Conservation (phyloP, 2,113 vertebrate genomes). For the Upupa epops region DNA sequence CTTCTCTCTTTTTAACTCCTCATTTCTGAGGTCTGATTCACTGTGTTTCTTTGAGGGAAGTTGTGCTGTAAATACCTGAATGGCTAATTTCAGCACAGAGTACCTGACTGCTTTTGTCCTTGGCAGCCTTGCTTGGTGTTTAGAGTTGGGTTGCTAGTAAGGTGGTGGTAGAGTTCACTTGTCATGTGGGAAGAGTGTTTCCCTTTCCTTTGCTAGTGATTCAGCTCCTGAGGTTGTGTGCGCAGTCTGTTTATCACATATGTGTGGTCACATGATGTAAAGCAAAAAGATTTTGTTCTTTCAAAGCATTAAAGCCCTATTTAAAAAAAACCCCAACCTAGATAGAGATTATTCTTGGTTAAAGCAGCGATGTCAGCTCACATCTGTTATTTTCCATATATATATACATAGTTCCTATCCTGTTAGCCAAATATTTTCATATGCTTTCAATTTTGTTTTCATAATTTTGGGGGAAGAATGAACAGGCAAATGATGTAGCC, state of each 20-base stretch:
- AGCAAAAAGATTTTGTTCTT: background rate
- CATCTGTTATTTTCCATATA: slow-evolving; percentile 29
- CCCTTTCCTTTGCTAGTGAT: background rate
- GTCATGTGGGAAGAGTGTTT: background rate
- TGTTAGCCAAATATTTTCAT: slow-evolving; percentile 32
- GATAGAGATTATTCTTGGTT: background rate
- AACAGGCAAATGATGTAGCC: background rate
- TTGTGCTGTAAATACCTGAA: background rate
- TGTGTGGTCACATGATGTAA: background rate
- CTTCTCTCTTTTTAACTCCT: background rate
- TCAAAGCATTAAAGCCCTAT: accelerated
- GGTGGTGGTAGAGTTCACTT: accelerated
- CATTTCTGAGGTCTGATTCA: background rate
- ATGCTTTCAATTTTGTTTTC: slow-evolving; percentile 45
- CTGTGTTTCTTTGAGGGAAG: background rate
- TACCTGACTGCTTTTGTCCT: background rate
- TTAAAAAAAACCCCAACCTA: background rate
- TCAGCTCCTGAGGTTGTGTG: background rate
- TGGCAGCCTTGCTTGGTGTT: background rate
- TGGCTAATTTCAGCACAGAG: background rate
- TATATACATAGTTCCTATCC: slow-evolving; percentile 12
- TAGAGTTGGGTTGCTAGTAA: background rate
- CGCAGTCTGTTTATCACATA: background rate
- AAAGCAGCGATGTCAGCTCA: background rate
- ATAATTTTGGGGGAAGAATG: background rate